Base-by-base conservation (phyloP, 2,888 invertebrate species). In the Tetropium fuscum region DNA sequence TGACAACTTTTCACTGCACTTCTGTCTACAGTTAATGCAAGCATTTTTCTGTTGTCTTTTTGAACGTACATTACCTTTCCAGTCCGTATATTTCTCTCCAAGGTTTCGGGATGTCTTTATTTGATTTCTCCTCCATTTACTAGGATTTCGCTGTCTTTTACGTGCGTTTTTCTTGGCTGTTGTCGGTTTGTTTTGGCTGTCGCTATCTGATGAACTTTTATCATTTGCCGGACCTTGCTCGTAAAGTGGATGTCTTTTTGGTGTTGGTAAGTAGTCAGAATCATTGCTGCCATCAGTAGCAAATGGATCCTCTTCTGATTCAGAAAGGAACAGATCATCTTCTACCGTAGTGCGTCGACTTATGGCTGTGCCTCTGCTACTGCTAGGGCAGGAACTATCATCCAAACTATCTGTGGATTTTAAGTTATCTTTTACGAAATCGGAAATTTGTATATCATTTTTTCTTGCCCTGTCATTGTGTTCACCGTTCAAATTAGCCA, bases 271-370 rank as follows among this genome's bases (percentile, higher is more conserved):
- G 44, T 22, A 44, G 25, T 44, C 22, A 20, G 44, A 44, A 44
- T 44, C 22, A 19, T 44, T 44, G 20, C 22, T 22, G 22, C 11
- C 44, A 41, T 41, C 19, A 18, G 16, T 15, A 44, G 44, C 20
- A 44, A 44, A 20, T 6, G 3, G n/a, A 8, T 20, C 22, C 2
- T 44, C 44, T 44, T 44, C 44, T 10, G 44, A 44, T 11, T 32
- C 30, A 32, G 47, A 47, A 47, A 47, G 47, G 2, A 20, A 19
- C 47, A 47, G 34, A 47, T 47, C 47, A 13, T 47, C 11, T 11
- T 15, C 16, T 15, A 15, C 6, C 11, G 30, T 13, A 45, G 30
- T 13, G 2, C 45, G 20, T 20, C 20, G 45, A 45, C 30, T 45
- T 25, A n/a, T 45, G 15, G 30, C 15, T 25, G 30, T n/a, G 15